Evolutionary conservation across 2,797 vertebrate species (phyloP).

Genomic region (Neostethus bicornis): DNA sequence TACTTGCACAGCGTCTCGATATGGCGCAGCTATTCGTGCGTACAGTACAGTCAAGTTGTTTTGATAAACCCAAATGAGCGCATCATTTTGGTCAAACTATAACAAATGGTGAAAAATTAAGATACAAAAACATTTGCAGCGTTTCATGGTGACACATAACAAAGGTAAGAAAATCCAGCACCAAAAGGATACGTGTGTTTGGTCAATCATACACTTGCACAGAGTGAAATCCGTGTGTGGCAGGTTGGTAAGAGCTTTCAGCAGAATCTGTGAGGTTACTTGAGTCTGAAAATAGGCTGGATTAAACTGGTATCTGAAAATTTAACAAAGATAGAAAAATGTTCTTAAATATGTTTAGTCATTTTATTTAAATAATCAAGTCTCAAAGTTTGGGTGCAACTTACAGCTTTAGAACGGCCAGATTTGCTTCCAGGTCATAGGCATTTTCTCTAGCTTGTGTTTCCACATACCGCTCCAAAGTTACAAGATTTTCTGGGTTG

Average conservation of each 20-base stretch:
- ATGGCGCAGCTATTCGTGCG: too few relatives aligned
- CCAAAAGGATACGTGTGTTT: constrained; percentile 90
- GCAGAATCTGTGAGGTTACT: constrained; percentile 91
- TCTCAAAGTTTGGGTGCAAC: constrained; percentile 34
- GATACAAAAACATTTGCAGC: too few relatives aligned
- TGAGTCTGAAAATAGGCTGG: constrained; percentile 92
- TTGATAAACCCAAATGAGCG: too few relatives aligned
- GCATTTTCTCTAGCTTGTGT: constrained; percentile 90
- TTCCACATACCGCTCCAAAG: constrained; percentile 91
- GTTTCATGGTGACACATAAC: too few relatives aligned
- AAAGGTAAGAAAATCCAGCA: constrained; percentile 11
- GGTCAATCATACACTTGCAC: constrained; percentile 97
- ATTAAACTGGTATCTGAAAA: constrained; percentile 93
- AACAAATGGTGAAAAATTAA: too few relatives aligned
- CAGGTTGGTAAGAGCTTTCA: constrained; percentile 94
- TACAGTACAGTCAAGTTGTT: too few relatives aligned
- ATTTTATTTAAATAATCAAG: too few relatives aligned
- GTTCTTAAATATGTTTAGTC: too few relatives aligned
- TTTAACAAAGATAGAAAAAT: not conserved
- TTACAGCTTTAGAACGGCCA: constrained; percentile 91
- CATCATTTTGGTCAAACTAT: too few relatives aligned
- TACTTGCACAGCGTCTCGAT: too few relatives aligned
- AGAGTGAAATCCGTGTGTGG: constrained; percentile 96
- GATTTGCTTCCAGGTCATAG: constrained; percentile 92
- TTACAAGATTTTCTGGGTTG: constrained; percentile 91